Base-by-base conservation (phyloP, 2,888 invertebrate genomes). In the Margaritifera margaritifera region DNA sequence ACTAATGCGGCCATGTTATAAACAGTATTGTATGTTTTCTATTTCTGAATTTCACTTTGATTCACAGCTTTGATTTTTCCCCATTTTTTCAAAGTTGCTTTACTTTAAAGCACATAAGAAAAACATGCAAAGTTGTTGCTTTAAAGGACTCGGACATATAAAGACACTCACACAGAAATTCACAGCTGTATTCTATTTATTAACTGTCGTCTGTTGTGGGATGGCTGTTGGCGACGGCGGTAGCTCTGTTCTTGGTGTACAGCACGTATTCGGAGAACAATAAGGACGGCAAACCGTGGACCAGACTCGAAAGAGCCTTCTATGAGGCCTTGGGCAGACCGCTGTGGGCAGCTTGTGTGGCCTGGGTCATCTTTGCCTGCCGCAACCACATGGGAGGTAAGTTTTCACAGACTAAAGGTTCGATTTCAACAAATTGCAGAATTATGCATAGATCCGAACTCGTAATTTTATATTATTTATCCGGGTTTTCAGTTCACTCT, bases 351-450 rank as follows among this genome's bases (percentile, higher is more conserved):
- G 57, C 90, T 4, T 91, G 90, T 18, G 79, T 92, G 6, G 87
- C 88, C 31, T 92, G 92, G 92, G 88, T 92, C 19, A 89, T 92
- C 59, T 91, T 91, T 81, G 91, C 91, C 52, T 92, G 92, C 70
- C 85, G 89, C 55, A 86, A 89, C 66, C 91, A 91, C 18, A 89
- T 90, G 74, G 92, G 92, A 84, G 90, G 89, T 90, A 79, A 66
- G 78, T 52, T 25, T 57, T n/a, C n/a, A n/a, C n/a, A n/a, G n/a
- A n/a, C n/a, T n/a, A n/a, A n/a, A n/a, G n/a, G n/a, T n/a, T n/a
- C n/a, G n/a, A n/a, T n/a, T n/a, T 8, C 19, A 5, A 19, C 3
- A 25, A 25, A 59, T 59, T 22, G 3, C 2, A 25, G 8, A 25
- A 8, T 59, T 22, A 27, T 59, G 18, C 27, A 11, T 59, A 8